A percentile compares a stretch with the other conserved stretches of the same genome.
These are phyloP conservation scores for Hypomecis punctinalis DNA, from an alignment of 2,888 invertebrate species.

Conservation along the genomic window DNA sequence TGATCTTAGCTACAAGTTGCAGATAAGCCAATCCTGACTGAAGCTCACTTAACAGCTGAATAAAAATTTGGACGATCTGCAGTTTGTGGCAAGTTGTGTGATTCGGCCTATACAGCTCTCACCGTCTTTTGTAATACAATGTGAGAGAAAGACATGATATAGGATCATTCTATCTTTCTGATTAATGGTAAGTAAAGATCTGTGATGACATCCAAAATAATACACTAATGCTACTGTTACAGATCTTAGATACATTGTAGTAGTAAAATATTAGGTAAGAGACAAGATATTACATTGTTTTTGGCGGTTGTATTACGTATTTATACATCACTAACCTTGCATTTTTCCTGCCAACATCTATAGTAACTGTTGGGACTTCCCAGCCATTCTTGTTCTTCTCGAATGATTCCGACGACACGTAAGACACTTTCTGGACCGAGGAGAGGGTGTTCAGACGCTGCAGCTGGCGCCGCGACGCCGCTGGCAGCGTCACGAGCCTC, in stretches of 20 bases:
- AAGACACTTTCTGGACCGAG: constrained; percentile 67
- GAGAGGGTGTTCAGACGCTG: constrained; percentile 48
- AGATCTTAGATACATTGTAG: not conserved
- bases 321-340: constrained; percentile 46
- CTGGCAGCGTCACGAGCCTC: constrained; percentile 56
- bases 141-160: too few relatives aligned
- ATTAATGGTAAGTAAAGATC: not conserved
- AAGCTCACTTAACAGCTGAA: too few relatives aligned
- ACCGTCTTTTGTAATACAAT: too few relatives aligned
- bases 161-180: too few relatives aligned
- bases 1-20: too few relatives aligned
- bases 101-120: too few relatives aligned
- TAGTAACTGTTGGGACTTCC: constrained; percentile 58
- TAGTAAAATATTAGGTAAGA: not conserved
- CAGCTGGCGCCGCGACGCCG: constrained; percentile 48
- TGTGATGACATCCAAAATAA: not conserved
- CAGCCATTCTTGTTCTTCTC: constrained; percentile 78
- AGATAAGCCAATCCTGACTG: too few relatives aligned
- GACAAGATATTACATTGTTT: not conserved
- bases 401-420: constrained; percentile 71
- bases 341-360: constrained; percentile 57
- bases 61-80: too few relatives aligned
- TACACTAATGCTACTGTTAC: too few relatives aligned
- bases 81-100: too few relatives aligned
- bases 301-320: constrained; percentile 3